Evolutionary conservation across 2,888 invertebrate genomes (phyloP).

Genomic region (Plemyria rubiginata): DNA sequence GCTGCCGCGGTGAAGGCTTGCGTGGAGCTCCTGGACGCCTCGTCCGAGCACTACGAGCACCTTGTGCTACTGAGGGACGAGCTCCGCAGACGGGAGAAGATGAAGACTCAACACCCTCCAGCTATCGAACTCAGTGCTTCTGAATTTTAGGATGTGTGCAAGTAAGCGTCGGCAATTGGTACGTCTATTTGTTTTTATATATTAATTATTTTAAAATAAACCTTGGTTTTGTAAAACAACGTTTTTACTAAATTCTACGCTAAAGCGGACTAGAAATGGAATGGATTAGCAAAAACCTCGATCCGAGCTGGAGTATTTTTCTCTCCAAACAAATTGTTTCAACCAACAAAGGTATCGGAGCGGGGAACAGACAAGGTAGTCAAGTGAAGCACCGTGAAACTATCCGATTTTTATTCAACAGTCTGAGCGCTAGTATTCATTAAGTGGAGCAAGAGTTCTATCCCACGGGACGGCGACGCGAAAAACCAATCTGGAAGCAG

Average conservation of each 20-base stretch:
- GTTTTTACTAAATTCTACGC: conserved; percentile 7
- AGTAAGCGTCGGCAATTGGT: conserved; percentile 2
- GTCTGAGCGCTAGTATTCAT: conserved; percentile 59
- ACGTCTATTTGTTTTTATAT: conserved; percentile 2
- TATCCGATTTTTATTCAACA: conserved; percentile 52
- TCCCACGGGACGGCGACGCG: conserved; percentile 75
- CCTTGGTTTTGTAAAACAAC: not conserved
- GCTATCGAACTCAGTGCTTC: conserved; percentile 60
- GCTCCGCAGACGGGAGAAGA: conserved; percentile 54
- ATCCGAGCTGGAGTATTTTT: conserved; percentile 10
- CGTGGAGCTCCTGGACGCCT: conserved; percentile 66
- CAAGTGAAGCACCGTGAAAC: conserved; percentile 46
- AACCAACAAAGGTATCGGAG: conserved; percentile 20
- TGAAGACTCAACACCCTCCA: conserved; percentile 60
- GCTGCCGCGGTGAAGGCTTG: conserved; percentile 62
- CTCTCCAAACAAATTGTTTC: conserved; percentile 24
- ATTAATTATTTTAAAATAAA: conserved; percentile 8
- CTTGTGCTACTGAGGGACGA: conserved; percentile 68
- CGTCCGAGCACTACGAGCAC: conserved; percentile 73
- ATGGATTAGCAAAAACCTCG: not conserved
- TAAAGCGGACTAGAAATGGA: conserved; percentile 7
- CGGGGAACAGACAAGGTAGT: conserved; percentile 39
- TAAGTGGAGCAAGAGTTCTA: conserved; percentile 62
- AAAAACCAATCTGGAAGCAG: conserved; percentile 80
- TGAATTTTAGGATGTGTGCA: conserved; percentile 36